Evolutionary conservation across 1,140 invertebrate genomes (phyloP).

Genomic region (Aphelinus certus): DNA sequence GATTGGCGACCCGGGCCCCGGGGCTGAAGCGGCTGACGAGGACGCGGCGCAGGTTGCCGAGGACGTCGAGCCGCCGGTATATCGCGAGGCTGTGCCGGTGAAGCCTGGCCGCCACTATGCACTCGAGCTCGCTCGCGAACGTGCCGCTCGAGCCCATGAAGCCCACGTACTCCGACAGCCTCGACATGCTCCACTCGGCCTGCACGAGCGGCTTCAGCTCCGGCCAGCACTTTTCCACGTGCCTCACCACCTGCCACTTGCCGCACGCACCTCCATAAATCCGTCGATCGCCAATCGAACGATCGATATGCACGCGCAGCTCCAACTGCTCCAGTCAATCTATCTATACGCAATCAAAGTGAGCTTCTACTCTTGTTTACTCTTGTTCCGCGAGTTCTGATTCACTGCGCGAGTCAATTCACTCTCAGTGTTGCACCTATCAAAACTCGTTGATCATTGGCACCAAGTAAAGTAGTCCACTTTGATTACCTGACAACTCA

Average conservation of each 20-base stretch:
- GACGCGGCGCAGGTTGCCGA: slow-evolving; percentile 48
- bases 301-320: too few species aligned
- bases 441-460: too few species aligned
- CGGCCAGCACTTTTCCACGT: slow-evolving; percentile 53
- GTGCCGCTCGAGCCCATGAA: slow-evolving; percentile 55
- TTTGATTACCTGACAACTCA: too few species aligned
- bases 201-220: slow-evolving; percentile 55
- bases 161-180: slow-evolving; percentile 46
- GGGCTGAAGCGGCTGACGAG: slow-evolving; percentile 48
- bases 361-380: too few species aligned
- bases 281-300: too few species aligned
- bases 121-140: slow-evolving; percentile 58
- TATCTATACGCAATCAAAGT: too few species aligned
- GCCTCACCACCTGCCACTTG: slow-evolving; percentile 49
- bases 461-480: too few species aligned
- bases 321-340: too few species aligned
- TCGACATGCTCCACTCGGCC: slow-evolving; percentile 57
- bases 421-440: too few species aligned
- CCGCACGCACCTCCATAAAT: too few species aligned
- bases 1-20: slow-evolving; percentile 47
- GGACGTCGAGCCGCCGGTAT: slow-evolving; percentile 48
- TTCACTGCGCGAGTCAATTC: too few species aligned
- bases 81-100: slow-evolving; percentile 56
- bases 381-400: too few species aligned
- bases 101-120: slow-evolving; percentile 52